Percentiles rank a stretch among this genome's conserved stretches.
Conservation (phyloP, 2,888 invertebrate species). For the Meloe dianella region DNA sequence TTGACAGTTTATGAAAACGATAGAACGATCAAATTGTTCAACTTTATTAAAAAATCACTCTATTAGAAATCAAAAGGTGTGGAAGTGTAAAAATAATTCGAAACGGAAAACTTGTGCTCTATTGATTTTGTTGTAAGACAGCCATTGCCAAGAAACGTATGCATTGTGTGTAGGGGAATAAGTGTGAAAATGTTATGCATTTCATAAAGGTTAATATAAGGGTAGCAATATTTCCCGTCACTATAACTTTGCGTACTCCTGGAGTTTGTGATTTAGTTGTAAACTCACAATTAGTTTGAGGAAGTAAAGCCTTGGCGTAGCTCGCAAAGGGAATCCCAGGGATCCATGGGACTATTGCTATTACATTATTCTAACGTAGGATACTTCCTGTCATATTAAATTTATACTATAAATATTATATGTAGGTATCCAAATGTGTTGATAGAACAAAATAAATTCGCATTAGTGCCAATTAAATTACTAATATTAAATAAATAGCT, state of each 20-base stretch:
- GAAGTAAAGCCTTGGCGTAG: constrained; percentile 49
- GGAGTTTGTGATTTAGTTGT: constrained; percentile 47
- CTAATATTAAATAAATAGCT: neutral
- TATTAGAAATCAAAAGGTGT: neutral
- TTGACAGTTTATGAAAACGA: neutral
- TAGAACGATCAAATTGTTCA: neutral
- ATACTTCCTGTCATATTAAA: constrained; percentile 41
- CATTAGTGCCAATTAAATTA: constrained; percentile 14
- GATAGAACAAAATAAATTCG: constrained; percentile 10
- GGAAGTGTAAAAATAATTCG: no score
- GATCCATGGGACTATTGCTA: constrained; percentile 46
- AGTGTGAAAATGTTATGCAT: constrained; percentile 23
- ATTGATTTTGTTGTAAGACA: neutral
- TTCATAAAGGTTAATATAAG: constrained; percentile 19
- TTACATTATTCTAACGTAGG: constrained; percentile 44
- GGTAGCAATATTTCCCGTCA: constrained; percentile 40
- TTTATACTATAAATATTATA: constrained; percentile 2
- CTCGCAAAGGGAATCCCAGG: constrained; percentile 53
- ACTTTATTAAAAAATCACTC: neutral
- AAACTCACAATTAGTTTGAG: constrained; percentile 52
- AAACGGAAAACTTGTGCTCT: neutral
- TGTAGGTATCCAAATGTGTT: constrained; percentile 12
- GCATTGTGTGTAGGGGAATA: neutral
- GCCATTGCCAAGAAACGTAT: no score
- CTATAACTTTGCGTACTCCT: constrained; percentile 41